phyloP scores from a whole-genome alignment of 2,888 invertebrate genomes.

The Tenthredo notha region DNA sequence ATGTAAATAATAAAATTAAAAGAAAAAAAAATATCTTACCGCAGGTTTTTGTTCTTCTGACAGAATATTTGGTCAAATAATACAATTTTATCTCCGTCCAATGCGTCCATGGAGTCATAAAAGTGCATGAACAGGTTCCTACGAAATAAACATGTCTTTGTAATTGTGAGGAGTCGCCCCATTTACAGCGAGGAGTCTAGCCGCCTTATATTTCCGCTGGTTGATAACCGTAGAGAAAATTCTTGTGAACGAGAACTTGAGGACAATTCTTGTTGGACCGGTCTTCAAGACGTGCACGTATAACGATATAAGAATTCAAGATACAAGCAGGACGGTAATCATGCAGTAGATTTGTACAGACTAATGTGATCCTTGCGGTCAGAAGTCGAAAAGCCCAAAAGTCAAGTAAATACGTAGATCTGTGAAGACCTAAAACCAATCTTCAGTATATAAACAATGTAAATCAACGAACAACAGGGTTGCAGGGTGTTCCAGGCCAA shows the following conservation, averaged over 20 bases:
- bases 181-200: neutral
- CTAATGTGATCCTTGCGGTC: neutral
- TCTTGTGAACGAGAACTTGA: neutral
- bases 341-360: neutral
- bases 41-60: neutral
- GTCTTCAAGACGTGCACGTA: neutral
- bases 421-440: conserved; percentile 28
- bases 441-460: conserved; percentile 18
- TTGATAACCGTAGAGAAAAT: neutral
- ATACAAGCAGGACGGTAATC: neutral
- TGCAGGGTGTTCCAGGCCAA: neutral
- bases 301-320: neutral
- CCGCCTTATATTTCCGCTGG: neutral
- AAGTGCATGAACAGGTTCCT: conserved; percentile 1
- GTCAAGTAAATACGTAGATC: neutral
- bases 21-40: neutral
- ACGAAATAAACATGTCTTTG: neutral
- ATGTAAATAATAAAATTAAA: neutral
- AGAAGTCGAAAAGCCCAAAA: conserved; percentile 6
- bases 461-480: conserved; percentile 6
- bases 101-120: neutral
- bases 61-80: neutral
- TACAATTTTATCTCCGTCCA: neutral
- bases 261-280: neutral
- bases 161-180: neutral